phyloP scores from a whole-genome alignment of 92 coral and sea anemone species.

The Parazoanthus darwini region DNA sequence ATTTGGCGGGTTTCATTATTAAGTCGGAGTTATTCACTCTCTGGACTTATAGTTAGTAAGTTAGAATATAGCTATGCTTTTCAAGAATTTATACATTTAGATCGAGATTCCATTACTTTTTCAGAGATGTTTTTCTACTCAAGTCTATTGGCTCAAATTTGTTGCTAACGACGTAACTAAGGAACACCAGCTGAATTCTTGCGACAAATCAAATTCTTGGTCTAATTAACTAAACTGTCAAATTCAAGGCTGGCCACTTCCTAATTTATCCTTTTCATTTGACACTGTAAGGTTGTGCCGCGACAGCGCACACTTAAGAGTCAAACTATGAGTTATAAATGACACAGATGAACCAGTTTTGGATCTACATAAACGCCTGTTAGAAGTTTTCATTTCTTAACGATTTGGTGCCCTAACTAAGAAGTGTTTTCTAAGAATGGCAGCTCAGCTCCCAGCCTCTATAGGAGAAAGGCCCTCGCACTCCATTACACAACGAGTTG shows the following conservation, averaged over 20 bases:
- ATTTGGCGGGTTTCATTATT: too few species aligned
- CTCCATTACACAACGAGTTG: conserved; percentile 62
- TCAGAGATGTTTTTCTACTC: neutral
- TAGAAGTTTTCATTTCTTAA: neutral
- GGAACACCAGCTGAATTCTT: neutral
- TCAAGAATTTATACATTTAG: neutral
- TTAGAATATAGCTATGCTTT: neutral
- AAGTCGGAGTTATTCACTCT: too few species aligned
- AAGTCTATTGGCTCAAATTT: neutral
- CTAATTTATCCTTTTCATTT: neutral
- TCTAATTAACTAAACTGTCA: conserved; percentile 7
- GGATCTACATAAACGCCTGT: neutral
- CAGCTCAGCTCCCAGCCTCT: conserved; percentile 8
- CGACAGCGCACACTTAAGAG: neutral
- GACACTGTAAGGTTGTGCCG: neutral
- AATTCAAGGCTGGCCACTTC: neutral
- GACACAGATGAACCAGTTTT: neutral
- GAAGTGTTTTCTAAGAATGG: neutral
- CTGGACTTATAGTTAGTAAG: neutral
- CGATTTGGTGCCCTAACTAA: too few species aligned
- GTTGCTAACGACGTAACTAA: neutral
- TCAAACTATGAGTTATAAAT: neutral
- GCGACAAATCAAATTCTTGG: conserved; percentile 4
- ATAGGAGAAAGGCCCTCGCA: conserved; percentile 61
- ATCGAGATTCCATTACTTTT: neutral